A percentile compares a stretch with the other conserved stretches of the same genome.
phyloP scores from a whole-genome alignment of 2,888 invertebrate species.

The Tetrapedia diversipes region DNA sequence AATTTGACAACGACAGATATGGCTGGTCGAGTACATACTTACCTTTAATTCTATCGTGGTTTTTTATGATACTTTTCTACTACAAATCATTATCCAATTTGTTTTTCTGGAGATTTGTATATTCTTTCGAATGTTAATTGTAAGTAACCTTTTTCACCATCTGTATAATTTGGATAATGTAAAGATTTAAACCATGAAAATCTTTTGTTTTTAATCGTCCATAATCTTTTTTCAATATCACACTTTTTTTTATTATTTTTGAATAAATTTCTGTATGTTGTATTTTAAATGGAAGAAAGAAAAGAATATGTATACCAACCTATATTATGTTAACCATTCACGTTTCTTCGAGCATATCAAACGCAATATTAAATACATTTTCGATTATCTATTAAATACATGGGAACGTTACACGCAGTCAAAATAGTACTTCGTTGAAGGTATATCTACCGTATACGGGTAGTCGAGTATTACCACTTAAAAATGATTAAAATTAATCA shows the following conservation, averaged over 20 bases:
- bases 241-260: not conserved
- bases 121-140: too few relatives aligned
- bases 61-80: too few relatives aligned
- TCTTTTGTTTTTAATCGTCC: too few relatives aligned
- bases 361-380: not conserved
- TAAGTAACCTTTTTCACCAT: too few relatives aligned
- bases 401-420: not conserved
- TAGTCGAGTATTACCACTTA: slow-evolving; percentile 43
- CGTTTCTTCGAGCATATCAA: not conserved
- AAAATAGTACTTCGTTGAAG: slow-evolving; percentile 16
- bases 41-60: too few relatives aligned
- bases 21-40: too few relatives aligned
- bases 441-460: not conserved
- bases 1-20: too few relatives aligned
- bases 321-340: not conserved
- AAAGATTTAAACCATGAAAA: too few relatives aligned
- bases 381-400: slow-evolving; percentile 10
- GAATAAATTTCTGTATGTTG: too few relatives aligned
- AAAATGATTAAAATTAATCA: slow-evolving; percentile 59
- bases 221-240: not conserved
- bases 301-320: slow-evolving; percentile 10
- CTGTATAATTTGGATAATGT: too few relatives aligned
- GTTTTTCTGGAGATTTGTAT: too few relatives aligned
- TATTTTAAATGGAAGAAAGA: not conserved
- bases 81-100: too few relatives aligned